Base-by-base conservation (phyloP, 1,140 invertebrate species). In the Ips typographus region DNA sequence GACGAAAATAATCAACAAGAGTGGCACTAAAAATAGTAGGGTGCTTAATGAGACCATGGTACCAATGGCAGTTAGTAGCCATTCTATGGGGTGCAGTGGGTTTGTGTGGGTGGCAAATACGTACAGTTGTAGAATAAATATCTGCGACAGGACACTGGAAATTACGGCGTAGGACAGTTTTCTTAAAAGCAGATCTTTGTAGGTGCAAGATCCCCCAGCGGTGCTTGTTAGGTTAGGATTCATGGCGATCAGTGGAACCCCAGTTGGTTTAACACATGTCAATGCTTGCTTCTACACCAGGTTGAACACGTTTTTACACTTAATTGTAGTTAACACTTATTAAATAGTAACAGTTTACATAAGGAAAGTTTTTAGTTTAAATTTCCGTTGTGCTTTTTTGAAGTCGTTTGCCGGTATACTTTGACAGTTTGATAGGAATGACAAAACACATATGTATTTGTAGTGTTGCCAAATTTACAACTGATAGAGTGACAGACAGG, bases 81-180 rank as follows among this genome's bases (percentile, higher is more conserved):
- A 88, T 41, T 79, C 67, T 2, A 84, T 52, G 0, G 83, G 84
- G 73, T 84, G 83, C 43, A 85, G 78, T 6, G 84, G 66, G 62
- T 82, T 82, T 1, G 86, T 74, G 74, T 88, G 88, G 0, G 82
- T 76, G 2, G 86, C 73, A 6, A 87, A 76, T 40, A 88, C 77
- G 49, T 85, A 83, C 1, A 80, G 71, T 7, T 79, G 79, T n/a
- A 87, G 74, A 37, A 88, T 76, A 5, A 85, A 71, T 40, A 85
- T 78, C 74, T 86, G 85, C 1, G 84, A 78, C 1, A 80, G 36
- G 2, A 86, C 79, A 73, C 82, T 86, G 58, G 79, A 81, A 3
- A 75, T 62, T 4, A 85, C 79, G 2, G 84, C 83, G 47, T 80
- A 73, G 2, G 82, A 77, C 75, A 85, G 80, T 68, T 84, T 81